Conservation (phyloP, 2,888 invertebrate genomes). For the Yponomeuta evonymella region DNA sequence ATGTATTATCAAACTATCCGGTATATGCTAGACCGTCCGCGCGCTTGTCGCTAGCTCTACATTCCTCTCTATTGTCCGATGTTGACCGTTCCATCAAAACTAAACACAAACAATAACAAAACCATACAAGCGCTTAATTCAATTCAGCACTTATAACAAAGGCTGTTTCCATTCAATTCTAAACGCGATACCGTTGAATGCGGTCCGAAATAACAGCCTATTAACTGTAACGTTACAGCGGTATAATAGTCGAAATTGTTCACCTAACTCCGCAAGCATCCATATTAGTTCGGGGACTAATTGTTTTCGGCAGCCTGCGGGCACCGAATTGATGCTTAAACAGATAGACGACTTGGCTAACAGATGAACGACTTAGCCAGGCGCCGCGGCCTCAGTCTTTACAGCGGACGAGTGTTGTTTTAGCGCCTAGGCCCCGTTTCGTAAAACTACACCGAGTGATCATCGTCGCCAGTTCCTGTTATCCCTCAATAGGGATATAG, state of each 20-base stretch:
- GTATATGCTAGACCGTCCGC: neutral
- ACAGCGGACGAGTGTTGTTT: too few relatives aligned
- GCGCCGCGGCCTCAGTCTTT: too few relatives aligned
- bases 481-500: too few relatives aligned
- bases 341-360: too few relatives aligned
- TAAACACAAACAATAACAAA: neutral
- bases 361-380: too few relatives aligned
- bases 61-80: neutral
- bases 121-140: neutral
- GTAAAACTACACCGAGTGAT: too few relatives aligned
- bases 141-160: neutral
- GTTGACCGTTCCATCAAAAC: neutral
- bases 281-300: slow-evolving; percentile 18
- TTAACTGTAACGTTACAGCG: neutral
- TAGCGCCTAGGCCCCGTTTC: too few relatives aligned
- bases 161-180: slow-evolving; percentile 1
- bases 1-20: too few relatives aligned
- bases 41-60: neutral
- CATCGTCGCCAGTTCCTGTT: too few relatives aligned
- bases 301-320: slow-evolving; percentile 24
- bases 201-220: slow-evolving; percentile 9
- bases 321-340: slow-evolving; percentile 7
- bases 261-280: neutral
- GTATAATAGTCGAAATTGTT: slow-evolving; percentile 7
- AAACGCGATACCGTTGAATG: slow-evolving; percentile 1